These are phyloP conservation scores for Felis chaus DNA, from an alignment of 2,113 vertebrate genomes.

Conservation along the genomic window DNA sequence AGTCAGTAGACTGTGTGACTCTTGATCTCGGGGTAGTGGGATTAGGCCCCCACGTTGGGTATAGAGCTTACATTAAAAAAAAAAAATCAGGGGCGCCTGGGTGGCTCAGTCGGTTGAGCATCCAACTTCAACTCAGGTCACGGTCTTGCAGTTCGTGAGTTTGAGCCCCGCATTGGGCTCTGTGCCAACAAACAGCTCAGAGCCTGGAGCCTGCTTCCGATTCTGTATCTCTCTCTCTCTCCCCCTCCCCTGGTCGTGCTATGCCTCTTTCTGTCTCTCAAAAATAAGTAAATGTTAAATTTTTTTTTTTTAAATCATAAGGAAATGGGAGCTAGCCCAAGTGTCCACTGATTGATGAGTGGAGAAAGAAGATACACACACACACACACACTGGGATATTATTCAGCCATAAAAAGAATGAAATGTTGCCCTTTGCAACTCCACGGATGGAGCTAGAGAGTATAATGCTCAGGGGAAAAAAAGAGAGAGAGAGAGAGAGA, in stretches of 20 bases:
- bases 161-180: too few species aligned
- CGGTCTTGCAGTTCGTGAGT: too few species aligned
- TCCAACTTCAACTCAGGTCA: too few species aligned
- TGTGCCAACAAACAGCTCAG: too few species aligned
- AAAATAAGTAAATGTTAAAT: too few species aligned
- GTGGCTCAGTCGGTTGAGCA: too few species aligned
- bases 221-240: too few species aligned
- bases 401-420: neutral
- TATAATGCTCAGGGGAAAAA: neutral
- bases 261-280: too few species aligned
- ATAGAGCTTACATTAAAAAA: neutral
- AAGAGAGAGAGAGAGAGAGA: neutral
- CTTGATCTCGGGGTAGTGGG: neutral
- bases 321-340: neutral
- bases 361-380: neutral
- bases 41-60: neutral
- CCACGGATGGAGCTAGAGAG: neutral
- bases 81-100: too few species aligned
- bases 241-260: too few species aligned
- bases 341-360: neutral
- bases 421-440: neutral
- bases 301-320: neutral
- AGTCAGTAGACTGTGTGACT: neutral
- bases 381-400: neutral
- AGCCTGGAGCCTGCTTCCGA: too few species aligned